Evolutionary conservation across 2,888 invertebrate species (phyloP), one percentile per base, ranked within the genome.

Genomic region (Chloroclystis v-ata): DNA sequence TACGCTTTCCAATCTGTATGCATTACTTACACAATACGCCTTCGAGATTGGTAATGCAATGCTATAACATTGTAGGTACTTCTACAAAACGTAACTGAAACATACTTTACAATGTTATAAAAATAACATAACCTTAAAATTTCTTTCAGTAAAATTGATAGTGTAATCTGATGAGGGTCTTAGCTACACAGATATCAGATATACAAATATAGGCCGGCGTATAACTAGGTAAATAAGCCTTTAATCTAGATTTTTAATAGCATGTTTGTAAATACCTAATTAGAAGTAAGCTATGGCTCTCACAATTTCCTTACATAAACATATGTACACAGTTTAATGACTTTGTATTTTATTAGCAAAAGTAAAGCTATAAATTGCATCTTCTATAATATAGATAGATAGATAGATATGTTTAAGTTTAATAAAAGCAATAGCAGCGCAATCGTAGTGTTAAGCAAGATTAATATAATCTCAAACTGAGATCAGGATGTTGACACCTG

Each of bases 1-100:
- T 37, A 59, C 57, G 65, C 76, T 79, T 80, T 80, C 78, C 72
- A 76, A 69, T 70, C 63, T 62, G 59, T 57, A 59, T 53, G 54
- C 54, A 49, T 28, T 41, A 37, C 47, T 47, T 57, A 52, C 38
- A 50, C 44, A 57, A 50, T 43, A 28, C 32, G 6, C 39, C 28
- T 52, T 45, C 33, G 41, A 39, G 24, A 29, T 12, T 29, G 37
- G 33, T 42, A 47, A 16, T 12, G 35, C 24, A 43, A 37, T 20
- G 20, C 5, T 20, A 20, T 20, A 20, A 20, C n/a, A n/a, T 10
- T 26, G 7, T 16, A 42, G 9, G 8, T 12, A n/a, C 8, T 1
- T 35, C 26, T 42, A 6, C 10, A 42, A 42, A 37, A 26, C 29
- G 29, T 11, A 28, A 35, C 14, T 13, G 30, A 30, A 30, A 32